These are phyloP conservation scores for Leptatherina wallacei DNA, from an alignment of 2,797 vertebrate genomes.

Conservation along the genomic window DNA sequence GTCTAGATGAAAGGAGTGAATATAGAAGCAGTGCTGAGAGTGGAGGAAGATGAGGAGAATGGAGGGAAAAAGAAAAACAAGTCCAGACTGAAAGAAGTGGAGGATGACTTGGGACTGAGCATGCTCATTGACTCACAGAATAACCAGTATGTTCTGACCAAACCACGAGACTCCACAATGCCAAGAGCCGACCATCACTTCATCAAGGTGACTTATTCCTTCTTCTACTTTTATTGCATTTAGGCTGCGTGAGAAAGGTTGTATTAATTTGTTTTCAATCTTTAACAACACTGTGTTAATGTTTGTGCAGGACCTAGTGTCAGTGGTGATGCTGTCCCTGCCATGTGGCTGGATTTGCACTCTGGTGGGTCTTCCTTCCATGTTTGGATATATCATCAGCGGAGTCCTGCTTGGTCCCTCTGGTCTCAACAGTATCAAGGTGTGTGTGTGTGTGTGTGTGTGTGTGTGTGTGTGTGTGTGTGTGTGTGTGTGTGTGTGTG, in stretches of 20 bases:
- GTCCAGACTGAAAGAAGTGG: conserved; percentile 85
- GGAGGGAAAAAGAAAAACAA: conserved; percentile 87
- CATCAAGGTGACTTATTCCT: conserved; percentile 87
- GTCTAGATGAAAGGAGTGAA: conserved; percentile 93
- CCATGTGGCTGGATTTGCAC: conserved; percentile 96
- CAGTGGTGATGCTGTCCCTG: conserved; percentile 93
- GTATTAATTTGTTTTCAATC: background rate
- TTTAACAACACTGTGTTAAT: background rate
- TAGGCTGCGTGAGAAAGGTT: background rate
- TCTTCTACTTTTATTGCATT: background rate
- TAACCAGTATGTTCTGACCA: conserved; percentile 97
- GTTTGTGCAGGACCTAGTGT: conserved; percentile 89
- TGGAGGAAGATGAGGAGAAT: conserved; percentile 92
- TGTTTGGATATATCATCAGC: conserved; percentile 97
- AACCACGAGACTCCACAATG: conserved; percentile 95
- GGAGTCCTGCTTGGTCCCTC: conserved; percentile 98
- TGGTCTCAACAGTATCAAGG: conserved; percentile 96
- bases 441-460: conserved; percentile 56
- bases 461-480: background rate
- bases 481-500: background rate
- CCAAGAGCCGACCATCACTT: conserved; percentile 95
- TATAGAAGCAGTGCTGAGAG: conserved; percentile 93
- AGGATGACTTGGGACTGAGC: conserved; percentile 93
- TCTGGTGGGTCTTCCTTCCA: conserved; percentile 90
- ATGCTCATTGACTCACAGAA: conserved; percentile 99